Percentiles rank a stretch among this genome's conserved stretches.
phyloP scores from a whole-genome alignment of 2,888 invertebrate species.

The Caenorhabditis sp. region DNA sequence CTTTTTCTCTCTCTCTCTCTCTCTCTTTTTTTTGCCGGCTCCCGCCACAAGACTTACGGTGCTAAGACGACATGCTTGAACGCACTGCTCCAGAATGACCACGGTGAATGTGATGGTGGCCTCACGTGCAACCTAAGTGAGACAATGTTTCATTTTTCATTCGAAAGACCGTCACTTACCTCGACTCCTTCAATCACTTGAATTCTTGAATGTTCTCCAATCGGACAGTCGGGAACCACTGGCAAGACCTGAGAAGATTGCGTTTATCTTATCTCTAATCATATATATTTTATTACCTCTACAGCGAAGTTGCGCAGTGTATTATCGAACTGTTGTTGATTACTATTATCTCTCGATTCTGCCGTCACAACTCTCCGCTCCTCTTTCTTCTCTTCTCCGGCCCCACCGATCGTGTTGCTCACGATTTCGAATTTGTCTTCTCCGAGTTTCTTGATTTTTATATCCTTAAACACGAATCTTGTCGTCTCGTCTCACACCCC shows the following conservation, averaged over 20 bases:
- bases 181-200: constrained; percentile 76
- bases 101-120: constrained; percentile 56
- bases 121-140: constrained; percentile 34
- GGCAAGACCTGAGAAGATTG: constrained; percentile 65
- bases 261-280: background rate
- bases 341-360: constrained; percentile 19
- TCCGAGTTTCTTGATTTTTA: constrained; percentile 41
- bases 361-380: constrained; percentile 3
- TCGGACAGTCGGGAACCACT: constrained; percentile 68
- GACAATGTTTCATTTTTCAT: background rate
- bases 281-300: constrained; percentile 26
- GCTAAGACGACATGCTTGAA: constrained; percentile 72
- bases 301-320: constrained; percentile 50
- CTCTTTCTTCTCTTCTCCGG: constrained; percentile 15
- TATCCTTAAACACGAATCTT: constrained; percentile 22
- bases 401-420: constrained; percentile 42
- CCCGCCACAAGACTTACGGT: constrained; percentile 57
- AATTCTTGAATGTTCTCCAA: constrained; percentile 67
- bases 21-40: background rate
- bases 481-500: background rate
- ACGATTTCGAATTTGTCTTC: constrained; percentile 39
- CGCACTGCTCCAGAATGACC: constrained; percentile 66
- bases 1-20: background rate
- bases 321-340: constrained; percentile 42
- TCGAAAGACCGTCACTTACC: constrained; percentile 40